phyloP scores from a whole-genome alignment of 92 coral and sea anemone species.

The Phenganax stokvisi region DNA sequence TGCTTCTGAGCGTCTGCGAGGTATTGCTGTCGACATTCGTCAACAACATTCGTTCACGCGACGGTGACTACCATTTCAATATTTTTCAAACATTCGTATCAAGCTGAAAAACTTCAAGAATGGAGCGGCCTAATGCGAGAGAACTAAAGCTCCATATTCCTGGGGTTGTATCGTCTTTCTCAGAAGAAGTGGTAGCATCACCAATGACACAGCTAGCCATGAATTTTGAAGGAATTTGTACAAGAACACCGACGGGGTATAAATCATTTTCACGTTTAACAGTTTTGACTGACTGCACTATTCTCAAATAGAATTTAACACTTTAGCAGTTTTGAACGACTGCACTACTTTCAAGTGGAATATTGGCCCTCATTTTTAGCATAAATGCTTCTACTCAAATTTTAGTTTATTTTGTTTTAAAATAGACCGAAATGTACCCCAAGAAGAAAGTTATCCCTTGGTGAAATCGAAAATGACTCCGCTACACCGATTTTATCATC shows the following conservation, averaged over 20 bases:
- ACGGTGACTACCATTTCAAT: constrained; percentile 18
- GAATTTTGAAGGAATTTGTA: constrained; percentile 77
- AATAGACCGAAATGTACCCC: constrained; percentile 80
- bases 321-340: neutral
- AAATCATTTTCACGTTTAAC: constrained; percentile 1
- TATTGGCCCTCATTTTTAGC: constrained; percentile 2
- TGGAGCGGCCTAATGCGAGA: constrained; percentile 25
- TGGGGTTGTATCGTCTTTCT: neutral
- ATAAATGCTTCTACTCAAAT: constrained; percentile 18
- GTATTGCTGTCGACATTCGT: constrained; percentile 39
- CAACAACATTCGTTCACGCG: constrained; percentile 34
- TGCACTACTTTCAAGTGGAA: neutral
- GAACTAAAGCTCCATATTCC: constrained; percentile 23
- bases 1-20: constrained; percentile 16
- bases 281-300: neutral
- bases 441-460: constrained; percentile 79
- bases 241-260: constrained; percentile 51
- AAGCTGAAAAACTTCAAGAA: constrained; percentile 7
- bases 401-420: constrained; percentile 15
- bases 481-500: constrained; percentile 60
- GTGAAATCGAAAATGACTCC: constrained; percentile 63
- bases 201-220: constrained; percentile 88
- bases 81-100: neutral
- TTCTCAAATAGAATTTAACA: neutral
- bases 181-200: constrained; percentile 65